These are phyloP conservation scores for Sinohyriopsis cumingii DNA, from an alignment of 2,888 invertebrate species.

Conservation along the genomic window DNA sequence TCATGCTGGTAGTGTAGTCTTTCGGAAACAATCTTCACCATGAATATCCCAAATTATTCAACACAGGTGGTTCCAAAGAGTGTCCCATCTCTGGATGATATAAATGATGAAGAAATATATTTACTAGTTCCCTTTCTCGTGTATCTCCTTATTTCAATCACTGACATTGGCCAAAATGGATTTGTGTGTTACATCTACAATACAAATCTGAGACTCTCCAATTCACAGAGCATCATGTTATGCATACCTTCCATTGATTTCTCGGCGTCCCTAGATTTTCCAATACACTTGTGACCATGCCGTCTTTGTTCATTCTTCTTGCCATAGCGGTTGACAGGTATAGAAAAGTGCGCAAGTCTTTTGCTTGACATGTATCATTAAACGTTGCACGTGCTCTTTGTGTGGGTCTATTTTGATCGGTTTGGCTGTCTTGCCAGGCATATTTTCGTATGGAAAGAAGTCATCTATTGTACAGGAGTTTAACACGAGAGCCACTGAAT, in stretches of 20 bases:
- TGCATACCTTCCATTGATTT: conserved; percentile 36
- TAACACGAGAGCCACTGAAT: conserved; percentile 42
- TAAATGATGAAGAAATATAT: conserved; percentile 28
- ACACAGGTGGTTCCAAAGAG: too few species aligned
- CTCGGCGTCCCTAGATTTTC: conserved; percentile 38
- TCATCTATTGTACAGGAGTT: conserved; percentile 20
- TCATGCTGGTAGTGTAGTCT: too few species aligned
- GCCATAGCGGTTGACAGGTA: conserved; percentile 48
- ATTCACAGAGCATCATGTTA: conserved; percentile 37
- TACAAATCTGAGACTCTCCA: conserved; percentile 33
- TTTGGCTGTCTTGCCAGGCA: conserved; percentile 24
- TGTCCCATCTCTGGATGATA: conserved; percentile 7
- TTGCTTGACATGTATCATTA: conserved; percentile 43
- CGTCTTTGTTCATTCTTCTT: conserved; percentile 30
- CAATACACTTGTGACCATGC: conserved; percentile 30
- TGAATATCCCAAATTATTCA: too few species aligned
- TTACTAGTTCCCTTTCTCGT: conserved; percentile 37
- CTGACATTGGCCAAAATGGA: conserved; percentile 35
- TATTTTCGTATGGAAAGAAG: conserved; percentile 37
- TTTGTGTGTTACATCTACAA: conserved; percentile 41
- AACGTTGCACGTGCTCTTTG: conserved; percentile 34
- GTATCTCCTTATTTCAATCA: conserved; percentile 28
- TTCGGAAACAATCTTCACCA: too few species aligned
- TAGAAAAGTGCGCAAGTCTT: conserved; percentile 49
- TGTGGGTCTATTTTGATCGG: conserved; percentile 22